Evolutionary conservation across 2,888 invertebrate genomes (phyloP).

Genomic region (Margaritifera margaritifera): DNA sequence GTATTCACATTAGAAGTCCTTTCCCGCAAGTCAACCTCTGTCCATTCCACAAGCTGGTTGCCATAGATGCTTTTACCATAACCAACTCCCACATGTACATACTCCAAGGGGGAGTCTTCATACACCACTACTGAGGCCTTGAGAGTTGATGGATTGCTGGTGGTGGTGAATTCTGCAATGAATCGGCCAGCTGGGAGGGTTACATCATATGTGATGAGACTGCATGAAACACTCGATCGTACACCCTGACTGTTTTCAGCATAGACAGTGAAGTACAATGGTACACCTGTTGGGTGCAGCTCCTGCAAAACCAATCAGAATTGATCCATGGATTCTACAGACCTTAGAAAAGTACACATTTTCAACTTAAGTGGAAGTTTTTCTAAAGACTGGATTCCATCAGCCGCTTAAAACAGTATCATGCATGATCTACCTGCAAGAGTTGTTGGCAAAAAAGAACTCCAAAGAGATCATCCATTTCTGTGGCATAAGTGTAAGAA

Average conservation of each 20-base stretch:
- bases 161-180: conserved; percentile 36
- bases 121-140: conserved; percentile 41
- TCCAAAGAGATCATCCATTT: no score
- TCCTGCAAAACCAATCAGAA: not conserved
- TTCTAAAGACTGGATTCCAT: no score
- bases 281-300: conserved; percentile 30
- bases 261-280: conserved; percentile 47
- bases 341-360: no score
- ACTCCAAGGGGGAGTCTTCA: conserved; percentile 43
- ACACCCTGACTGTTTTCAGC: conserved; percentile 51
- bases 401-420: no score
- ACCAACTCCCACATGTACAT: conserved; percentile 26
- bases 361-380: no score
- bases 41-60: conserved; percentile 34
- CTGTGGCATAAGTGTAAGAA: no score
- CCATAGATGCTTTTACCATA: conserved; percentile 37
- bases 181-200: conserved; percentile 50
- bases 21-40: not conserved
- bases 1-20: not conserved
- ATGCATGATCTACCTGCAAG: no score
- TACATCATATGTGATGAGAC: conserved; percentile 48
- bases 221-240: conserved; percentile 39
- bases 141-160: conserved; percentile 46
- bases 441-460: no score
- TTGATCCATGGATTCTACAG: no score